Conservation (phyloP, 2,797 vertebrate species). For the Syngnathus rostellatus region DNA sequence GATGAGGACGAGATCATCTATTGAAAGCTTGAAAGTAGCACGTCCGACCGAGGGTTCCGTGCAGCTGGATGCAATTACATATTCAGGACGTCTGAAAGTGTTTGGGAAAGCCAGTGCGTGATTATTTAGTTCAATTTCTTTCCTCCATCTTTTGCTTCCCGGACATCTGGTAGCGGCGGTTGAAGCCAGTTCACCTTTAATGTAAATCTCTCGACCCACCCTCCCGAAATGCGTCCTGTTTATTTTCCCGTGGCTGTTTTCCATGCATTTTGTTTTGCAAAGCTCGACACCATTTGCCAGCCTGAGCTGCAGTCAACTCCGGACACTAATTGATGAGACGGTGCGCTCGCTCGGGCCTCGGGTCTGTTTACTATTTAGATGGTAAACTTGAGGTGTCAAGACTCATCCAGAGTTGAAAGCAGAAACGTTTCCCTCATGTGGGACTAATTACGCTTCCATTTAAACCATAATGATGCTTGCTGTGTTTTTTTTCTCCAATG, state of each 20-base stretch:
- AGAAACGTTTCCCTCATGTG: conserved; percentile 4
- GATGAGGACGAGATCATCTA: conserved; percentile 31
- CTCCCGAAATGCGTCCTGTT: not conserved
- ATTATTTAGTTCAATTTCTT: conserved; percentile 27
- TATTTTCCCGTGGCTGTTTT: not conserved
- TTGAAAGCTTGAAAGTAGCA: conserved; percentile 10
- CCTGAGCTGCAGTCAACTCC: not conserved
- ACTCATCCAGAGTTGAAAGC: conserved; percentile 6
- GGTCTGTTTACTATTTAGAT: conserved; percentile 3
- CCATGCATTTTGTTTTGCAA: not conserved
- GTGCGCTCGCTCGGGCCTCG: not conserved
- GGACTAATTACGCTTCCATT: conserved; percentile 9
- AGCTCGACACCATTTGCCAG: not conserved
- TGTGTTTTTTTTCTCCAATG: not conserved
- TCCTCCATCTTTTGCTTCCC: not conserved
- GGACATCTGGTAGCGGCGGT: too few relatives aligned
- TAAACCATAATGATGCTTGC: not conserved
- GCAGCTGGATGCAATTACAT: conserved; percentile 22
- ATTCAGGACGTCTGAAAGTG: conserved; percentile 22
- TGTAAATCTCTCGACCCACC: not conserved
- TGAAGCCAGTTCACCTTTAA: not conserved
- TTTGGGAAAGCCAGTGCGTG: conserved; percentile 21
- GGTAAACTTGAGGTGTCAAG: not conserved
- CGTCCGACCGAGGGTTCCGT: conserved; percentile 3
- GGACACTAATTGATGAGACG: conserved; percentile 1